Evolutionary conservation across 2,797 vertebrate species (phyloP).

Genomic region (Arnoldichthys spilopterus): DNA sequence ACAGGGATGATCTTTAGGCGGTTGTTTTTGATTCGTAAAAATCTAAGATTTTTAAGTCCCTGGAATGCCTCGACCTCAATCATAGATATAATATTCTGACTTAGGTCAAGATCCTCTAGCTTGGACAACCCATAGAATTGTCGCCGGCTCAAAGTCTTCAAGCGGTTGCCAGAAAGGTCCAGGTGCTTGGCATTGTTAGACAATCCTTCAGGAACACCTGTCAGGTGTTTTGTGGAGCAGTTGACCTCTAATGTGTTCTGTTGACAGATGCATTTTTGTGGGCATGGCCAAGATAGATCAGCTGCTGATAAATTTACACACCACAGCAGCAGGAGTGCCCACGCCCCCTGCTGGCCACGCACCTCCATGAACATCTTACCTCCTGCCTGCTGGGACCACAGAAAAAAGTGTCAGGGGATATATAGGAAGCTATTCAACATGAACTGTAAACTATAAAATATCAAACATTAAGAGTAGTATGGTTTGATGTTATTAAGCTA

Average conservation of each 20-base stretch:
- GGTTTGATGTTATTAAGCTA: background rate
- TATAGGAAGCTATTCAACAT: background rate
- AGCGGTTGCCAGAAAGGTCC: constrained; percentile 85
- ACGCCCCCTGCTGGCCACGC: constrained; percentile 71
- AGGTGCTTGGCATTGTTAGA: constrained; percentile 77
- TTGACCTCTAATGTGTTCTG: constrained; percentile 77
- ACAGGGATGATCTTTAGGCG: constrained; percentile 86
- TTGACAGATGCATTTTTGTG: constrained; percentile 79
- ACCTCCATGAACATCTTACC: constrained; percentile 80
- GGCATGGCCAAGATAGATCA: constrained; percentile 71
- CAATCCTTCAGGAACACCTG: constrained; percentile 79
- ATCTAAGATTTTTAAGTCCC: constrained; percentile 80
- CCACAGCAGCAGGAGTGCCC: constrained; percentile 72
- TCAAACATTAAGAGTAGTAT: too few relatives aligned
- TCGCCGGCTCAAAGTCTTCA: constrained; percentile 82
- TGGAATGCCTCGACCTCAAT: constrained; percentile 87
- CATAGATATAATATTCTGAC: constrained; percentile 83
- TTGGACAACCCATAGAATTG: constrained; percentile 82
- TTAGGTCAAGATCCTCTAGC: constrained; percentile 87
- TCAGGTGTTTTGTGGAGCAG: constrained; percentile 83
- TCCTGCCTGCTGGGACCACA: constrained; percentile 68
- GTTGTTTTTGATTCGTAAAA: constrained; percentile 82
- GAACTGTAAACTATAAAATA: too few relatives aligned
- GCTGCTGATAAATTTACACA: constrained; percentile 66
- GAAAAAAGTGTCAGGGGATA: background rate